Evolutionary conservation across 2,113 vertebrate genomes (phyloP).

Genomic region (Daubentonia madagascariensis): DNA sequence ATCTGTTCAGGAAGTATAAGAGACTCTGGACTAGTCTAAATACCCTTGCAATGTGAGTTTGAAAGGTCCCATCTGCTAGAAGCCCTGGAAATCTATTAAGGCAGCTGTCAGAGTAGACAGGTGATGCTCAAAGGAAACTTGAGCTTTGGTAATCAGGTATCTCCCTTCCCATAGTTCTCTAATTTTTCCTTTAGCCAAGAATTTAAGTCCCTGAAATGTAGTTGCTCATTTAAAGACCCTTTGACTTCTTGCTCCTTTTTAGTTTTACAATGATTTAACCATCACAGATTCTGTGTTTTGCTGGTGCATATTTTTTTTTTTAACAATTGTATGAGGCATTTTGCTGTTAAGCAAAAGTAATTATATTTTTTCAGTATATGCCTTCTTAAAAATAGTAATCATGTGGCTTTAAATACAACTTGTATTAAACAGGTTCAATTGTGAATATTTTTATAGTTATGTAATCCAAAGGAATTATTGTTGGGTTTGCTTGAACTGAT

Average conservation of each 20-base stretch:
- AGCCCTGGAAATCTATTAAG: not conserved
- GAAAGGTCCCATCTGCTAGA: not conserved
- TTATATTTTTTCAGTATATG: conserved; percentile 49
- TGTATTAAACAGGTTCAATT: conserved; percentile 77
- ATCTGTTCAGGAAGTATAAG: not conserved
- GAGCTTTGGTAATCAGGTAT: not conserved
- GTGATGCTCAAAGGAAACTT: not conserved
- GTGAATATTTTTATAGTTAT: conserved; percentile 86
- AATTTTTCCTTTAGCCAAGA: not conserved
- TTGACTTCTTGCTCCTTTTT: not conserved
- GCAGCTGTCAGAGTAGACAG: not conserved
- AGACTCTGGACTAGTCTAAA: not conserved
- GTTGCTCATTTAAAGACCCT: not conserved
- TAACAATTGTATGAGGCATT: not conserved
- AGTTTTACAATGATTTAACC: not conserved
- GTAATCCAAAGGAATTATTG: conserved; percentile 95
- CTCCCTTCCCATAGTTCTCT: not conserved
- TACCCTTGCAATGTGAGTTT: not conserved
- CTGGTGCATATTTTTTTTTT: not conserved
- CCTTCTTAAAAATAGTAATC: conserved; percentile 66
- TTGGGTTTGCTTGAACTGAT: conserved; percentile 95
- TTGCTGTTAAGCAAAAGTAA: conserved; percentile 47
- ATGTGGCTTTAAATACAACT: conserved; percentile 71
- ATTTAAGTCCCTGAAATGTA: not conserved
- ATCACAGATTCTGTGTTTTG: not conserved